Conservation (phyloP, 2,888 invertebrate species). For the Pantelozetes paolii region DNA sequence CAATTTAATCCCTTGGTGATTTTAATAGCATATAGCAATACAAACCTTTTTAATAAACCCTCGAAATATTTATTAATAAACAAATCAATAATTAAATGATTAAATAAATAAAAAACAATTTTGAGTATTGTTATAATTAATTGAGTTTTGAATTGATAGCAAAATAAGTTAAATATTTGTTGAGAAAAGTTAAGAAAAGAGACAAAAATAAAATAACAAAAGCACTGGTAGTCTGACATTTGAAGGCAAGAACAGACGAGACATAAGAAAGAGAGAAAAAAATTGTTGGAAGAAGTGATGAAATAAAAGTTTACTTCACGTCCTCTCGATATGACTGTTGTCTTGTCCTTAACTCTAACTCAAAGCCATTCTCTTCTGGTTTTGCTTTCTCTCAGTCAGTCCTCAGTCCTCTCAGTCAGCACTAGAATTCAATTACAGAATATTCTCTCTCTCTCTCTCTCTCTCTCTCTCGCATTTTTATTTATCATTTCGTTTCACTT, state of each 20-base stretch:
- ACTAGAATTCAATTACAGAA: conserved; percentile 9
- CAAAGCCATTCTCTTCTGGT: not conserved
- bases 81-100: too few relatives aligned
- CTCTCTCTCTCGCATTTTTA: not conserved
- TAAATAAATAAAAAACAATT: too few relatives aligned
- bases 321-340: not conserved
- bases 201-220: too few relatives aligned
- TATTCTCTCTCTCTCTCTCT: not conserved
- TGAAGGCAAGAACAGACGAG: not conserved
- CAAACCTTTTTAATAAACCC: too few relatives aligned
- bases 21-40: too few relatives aligned
- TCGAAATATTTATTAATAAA: too few relatives aligned
- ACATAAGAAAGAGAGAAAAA: not conserved
- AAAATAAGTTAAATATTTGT: not conserved
- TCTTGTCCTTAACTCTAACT: not conserved
- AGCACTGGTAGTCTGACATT: too few relatives aligned
- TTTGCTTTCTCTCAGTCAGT: not conserved
- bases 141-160: not conserved
- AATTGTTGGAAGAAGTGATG: not conserved
- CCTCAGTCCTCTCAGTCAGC: too few relatives aligned
- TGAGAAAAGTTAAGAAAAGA: not conserved
- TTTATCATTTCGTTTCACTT: not conserved
- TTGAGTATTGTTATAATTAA: too few relatives aligned
- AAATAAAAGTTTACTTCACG: not conserved
- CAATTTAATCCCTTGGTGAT: too few relatives aligned